Percentiles rank a stretch among this genome's conserved stretches.
These are phyloP conservation scores for Pentalonia nigronervosa DNA, from an alignment of 1,140 invertebrate genomes.

Conservation along the genomic window DNA sequence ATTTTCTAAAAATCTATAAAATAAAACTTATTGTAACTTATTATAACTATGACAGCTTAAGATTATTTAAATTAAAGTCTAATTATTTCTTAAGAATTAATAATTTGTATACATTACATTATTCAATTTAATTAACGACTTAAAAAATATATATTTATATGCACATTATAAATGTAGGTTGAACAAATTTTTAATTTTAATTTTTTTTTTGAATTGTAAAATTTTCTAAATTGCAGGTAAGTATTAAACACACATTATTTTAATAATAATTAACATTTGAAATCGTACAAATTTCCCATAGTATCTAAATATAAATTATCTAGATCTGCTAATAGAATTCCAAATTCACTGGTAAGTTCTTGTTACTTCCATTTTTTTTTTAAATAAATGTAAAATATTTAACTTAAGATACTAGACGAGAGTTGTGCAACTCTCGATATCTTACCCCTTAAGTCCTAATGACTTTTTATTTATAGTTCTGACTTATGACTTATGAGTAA, in stretches of 20 bases:
- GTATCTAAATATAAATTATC: not conserved
- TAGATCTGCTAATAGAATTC: not conserved
- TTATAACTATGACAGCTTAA: no score
- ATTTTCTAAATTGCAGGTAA: not conserved
- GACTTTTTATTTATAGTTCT: not conserved
- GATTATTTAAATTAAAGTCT: no score
- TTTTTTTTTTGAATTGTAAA: not conserved
- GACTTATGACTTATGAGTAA: not conserved
- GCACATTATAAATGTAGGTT: not conserved
- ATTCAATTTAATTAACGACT: no score
- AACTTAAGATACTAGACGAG: no score
- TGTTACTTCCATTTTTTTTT: no score
- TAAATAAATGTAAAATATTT: no score
- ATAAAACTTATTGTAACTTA: no score
- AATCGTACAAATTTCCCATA: not conserved
- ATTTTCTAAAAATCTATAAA: no score
- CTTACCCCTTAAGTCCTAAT: not conserved
- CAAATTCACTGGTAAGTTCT: not conserved
- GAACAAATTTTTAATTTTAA: not conserved
- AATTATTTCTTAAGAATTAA: no score
- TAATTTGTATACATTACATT: no score
- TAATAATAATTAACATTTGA: not conserved
- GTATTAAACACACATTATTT: not conserved
- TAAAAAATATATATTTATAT: not conserved
- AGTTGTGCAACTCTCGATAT: not conserved